These are phyloP conservation scores for Synanceia verrucosa DNA, from an alignment of 2,797 vertebrate species.

Conservation along the genomic window DNA sequence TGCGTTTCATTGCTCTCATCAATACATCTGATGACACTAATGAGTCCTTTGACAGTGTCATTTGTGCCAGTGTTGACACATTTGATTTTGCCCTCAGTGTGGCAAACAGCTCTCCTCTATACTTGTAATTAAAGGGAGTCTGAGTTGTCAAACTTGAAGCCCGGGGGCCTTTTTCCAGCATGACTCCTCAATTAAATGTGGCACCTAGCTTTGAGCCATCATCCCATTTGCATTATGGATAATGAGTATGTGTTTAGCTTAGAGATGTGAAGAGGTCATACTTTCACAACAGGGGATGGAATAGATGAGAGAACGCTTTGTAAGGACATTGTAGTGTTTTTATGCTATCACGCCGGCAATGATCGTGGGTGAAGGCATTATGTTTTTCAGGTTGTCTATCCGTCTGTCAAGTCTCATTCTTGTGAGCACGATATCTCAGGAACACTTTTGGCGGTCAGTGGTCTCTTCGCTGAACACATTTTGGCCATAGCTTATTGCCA, in stretches of 20 bases:
- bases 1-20: conserved; percentile 46
- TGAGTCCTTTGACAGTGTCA: conserved; percentile 58
- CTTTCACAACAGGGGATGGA: neutral
- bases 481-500: too few relatives aligned
- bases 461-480: too few relatives aligned
- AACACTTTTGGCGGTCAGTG: too few relatives aligned
- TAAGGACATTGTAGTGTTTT: neutral
- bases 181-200: conserved; percentile 46
- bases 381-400: too few relatives aligned
- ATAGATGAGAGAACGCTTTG: neutral
- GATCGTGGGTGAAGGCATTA: too few relatives aligned
- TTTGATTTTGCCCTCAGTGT: conserved; percentile 54
- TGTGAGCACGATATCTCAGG: too few relatives aligned
- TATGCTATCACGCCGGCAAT: too few relatives aligned
- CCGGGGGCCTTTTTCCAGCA: conserved; percentile 7
- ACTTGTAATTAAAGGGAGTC: conserved; percentile 51
- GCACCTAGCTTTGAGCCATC: conserved; percentile 25
- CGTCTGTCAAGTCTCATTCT: too few relatives aligned
- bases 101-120: conserved; percentile 36
- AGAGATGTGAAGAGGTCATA: neutral
- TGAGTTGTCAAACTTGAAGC: conserved; percentile 42
- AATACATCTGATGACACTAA: conserved; percentile 52
- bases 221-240: conserved; percentile 31
- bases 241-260: conserved; percentile 1
- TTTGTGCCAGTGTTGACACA: conserved; percentile 54